Evolutionary conservation across 2,888 invertebrate species (phyloP), one percentile per base, ranked within the genome.

Genomic region (Lottia scabra): DNA sequence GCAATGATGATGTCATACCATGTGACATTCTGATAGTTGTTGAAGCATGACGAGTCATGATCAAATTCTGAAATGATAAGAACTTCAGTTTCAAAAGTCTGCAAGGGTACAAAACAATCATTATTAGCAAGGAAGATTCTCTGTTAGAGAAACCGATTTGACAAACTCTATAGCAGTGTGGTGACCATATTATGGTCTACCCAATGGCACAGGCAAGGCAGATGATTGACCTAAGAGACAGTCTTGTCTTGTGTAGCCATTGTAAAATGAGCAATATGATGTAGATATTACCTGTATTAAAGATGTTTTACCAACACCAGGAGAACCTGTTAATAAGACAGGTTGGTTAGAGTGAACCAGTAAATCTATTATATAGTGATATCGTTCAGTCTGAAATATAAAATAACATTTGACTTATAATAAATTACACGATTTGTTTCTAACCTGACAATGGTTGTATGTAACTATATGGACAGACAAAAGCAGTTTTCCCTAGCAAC

Each of bases 221-320:
- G 8, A 56, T 2, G 30, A 56, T 56, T 23, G 23, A n/a, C 56
- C 56, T n/a, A 23, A 56, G 56, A 4, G 56, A 56, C n/a, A n/a
- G n/a, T 19, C 56, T 19, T 19, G 56, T n/a, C n/a, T 56, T n/a
- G 23, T 19, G 56, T 2, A 56, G 56, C 3, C 8, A 56, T 19
- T 19, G 23, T n/a, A n/a, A n/a, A n/a, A n/a, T n/a, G n/a, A n/a
- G n/a, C n/a, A n/a, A n/a, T n/a, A n/a, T n/a, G n/a, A n/a, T n/a
- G n/a, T n/a, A n/a, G n/a, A 23, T n/a, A 68, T 74, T 64, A 87
- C 87, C 84, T 86, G 81, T 38, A 88, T 77, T 5, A 88, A 80
- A 16, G 85, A 71, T 19, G 88, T 81, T 76, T 89, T 89, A 10
- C 89, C 89, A 5, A 87, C 86, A 5, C 88, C 88, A n/a, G 87